Conservation (phyloP, 2,888 invertebrate species). For the Aphodius granarius region DNA sequence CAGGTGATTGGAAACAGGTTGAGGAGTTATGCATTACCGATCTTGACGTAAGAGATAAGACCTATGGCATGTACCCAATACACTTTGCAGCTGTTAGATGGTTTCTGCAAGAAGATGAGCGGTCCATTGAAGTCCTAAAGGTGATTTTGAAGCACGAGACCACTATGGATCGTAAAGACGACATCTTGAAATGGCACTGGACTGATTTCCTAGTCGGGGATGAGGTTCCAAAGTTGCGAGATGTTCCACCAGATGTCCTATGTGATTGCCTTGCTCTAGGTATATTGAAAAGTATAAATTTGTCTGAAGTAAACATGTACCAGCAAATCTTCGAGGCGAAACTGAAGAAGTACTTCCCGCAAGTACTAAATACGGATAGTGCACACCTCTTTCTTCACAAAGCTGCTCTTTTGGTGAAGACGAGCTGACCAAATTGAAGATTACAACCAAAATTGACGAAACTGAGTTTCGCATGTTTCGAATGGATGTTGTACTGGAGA, state of each 20-base stretch:
- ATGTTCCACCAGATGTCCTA: not conserved
- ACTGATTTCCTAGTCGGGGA: not conserved
- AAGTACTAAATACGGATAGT: not conserved
- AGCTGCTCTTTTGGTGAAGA: not conserved
- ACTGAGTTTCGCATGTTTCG: not conserved
- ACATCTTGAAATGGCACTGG: not conserved
- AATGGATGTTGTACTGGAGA: not conserved
- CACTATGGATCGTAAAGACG: not conserved
- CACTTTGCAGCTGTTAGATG: not conserved
- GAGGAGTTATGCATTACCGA: not conserved
- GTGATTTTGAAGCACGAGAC: not conserved
- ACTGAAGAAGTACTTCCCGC: not conserved
- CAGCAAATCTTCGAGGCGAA: not conserved
- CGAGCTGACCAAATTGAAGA: not conserved
- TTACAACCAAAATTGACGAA: not conserved
- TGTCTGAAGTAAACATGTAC: not conserved
- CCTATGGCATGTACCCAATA: not conserved
- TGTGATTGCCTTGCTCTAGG: not conserved
- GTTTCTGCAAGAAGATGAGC: not conserved
- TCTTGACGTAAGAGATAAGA: not conserved
- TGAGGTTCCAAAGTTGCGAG: not conserved
- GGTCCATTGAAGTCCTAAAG: not conserved
- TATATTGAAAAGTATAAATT: not conserved
- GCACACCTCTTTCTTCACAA: not conserved
- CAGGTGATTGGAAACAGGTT: not conserved